Conservation (phyloP, 2,797 vertebrate genomes). For the Ctenochaetus hawaiiensis region DNA sequence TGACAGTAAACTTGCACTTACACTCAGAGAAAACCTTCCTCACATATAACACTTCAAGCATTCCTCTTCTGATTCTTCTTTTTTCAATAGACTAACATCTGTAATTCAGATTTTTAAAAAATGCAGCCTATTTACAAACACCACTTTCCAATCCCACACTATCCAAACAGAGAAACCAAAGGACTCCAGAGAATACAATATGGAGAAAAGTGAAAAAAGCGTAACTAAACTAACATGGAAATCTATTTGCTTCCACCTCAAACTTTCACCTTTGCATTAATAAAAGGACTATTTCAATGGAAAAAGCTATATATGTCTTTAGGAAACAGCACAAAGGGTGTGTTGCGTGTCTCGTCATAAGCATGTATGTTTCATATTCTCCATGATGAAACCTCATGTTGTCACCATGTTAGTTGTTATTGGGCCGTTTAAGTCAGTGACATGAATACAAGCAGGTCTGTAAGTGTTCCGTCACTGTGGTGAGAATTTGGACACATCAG, state of each 20-base stretch:
- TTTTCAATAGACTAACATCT: neutral
- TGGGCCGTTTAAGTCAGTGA: constrained; percentile 42
- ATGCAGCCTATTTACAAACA: constrained; percentile 8
- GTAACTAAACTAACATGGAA: neutral
- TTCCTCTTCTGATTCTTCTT: constrained; percentile 7
- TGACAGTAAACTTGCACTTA: neutral
- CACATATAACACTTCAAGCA: neutral
- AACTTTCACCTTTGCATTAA: neutral
- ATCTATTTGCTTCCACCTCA: neutral
- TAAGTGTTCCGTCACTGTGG: constrained; percentile 59
- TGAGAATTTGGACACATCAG: constrained; percentile 56
- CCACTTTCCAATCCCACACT: neutral
- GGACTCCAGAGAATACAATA: neutral
- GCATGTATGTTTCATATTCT: constrained; percentile 44
- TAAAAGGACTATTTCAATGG: neutral
- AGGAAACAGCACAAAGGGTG: neutral
- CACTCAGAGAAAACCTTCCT: constrained; percentile 1
- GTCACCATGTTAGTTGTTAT: constrained; percentile 33
- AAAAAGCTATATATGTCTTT: neutral
- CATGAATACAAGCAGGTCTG: constrained; percentile 38
- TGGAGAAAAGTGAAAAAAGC: neutral
- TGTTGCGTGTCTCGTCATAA: neutral
- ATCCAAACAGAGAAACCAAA: constrained; percentile 24
- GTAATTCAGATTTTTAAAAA: neutral
- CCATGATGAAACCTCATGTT: constrained; percentile 58